A percentile compares a stretch with the other conserved stretches of the same genome.
Evolutionary conservation across 2,888 invertebrate genomes (phyloP).

Genomic region (Parapristionchus giblindavisi): DNA sequence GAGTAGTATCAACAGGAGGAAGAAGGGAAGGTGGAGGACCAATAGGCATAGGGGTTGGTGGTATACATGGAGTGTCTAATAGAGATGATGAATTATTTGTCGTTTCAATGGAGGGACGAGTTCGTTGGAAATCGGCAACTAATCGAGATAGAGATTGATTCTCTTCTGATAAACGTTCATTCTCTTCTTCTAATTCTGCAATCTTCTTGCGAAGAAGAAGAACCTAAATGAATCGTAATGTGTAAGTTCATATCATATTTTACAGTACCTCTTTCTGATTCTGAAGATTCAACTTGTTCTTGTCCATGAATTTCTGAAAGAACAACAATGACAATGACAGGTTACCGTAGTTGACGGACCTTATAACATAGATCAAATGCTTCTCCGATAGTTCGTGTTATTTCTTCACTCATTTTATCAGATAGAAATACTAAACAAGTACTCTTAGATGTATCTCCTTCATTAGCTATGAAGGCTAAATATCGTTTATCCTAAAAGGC

Average conservation of each 20-base stretch:
- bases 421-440: conserved; percentile 36
- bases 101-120: not conserved
- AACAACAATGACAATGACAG: not conserved
- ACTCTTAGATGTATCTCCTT: conserved; percentile 34
- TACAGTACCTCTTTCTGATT: conserved; percentile 32
- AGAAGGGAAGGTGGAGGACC: conserved; percentile 24
- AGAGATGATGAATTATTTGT: not conserved
- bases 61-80: conserved; percentile 16
- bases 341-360: not conserved
- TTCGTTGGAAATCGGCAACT: conserved; percentile 1
- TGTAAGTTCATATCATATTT: not conserved
- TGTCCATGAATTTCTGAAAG: conserved; percentile 36
- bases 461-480: conserved; percentile 32
- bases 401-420: conserved; percentile 37
- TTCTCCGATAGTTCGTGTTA: conserved; percentile 38
- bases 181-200: conserved; percentile 85
- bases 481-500: conserved; percentile 30
- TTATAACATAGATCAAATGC: conserved; percentile 39
- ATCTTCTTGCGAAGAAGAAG: conserved; percentile 85
- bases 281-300: conserved; percentile 29
- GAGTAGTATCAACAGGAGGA: not conserved
- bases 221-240: conserved; percentile 70
- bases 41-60: conserved; percentile 14
- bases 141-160: conserved; percentile 74
- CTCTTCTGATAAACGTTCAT: conserved; percentile 76